Conservation (phyloP, 2,113 vertebrate species). For the Etheostoma spectabile region DNA sequence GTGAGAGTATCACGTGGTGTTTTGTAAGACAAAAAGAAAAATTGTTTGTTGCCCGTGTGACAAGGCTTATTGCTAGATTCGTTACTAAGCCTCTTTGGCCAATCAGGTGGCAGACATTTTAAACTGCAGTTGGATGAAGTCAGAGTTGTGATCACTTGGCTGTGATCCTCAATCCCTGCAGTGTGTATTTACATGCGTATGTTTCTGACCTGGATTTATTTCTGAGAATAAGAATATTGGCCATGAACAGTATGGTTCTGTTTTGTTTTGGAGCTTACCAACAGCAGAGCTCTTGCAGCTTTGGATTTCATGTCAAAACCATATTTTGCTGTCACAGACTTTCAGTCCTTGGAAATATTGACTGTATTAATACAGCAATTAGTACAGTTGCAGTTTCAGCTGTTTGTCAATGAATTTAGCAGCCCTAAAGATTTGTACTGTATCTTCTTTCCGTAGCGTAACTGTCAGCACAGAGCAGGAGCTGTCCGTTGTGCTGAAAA, state of each 20-base stretch:
- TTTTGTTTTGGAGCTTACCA: not conserved
- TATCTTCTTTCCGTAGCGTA: conserved; percentile 17
- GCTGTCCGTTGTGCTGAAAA: conserved; percentile 78
- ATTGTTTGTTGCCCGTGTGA: conserved; percentile 74
- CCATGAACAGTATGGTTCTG: not conserved
- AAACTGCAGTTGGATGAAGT: conserved; percentile 63
- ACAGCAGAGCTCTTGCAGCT: not conserved
- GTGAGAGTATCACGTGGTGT: conserved; percentile 8
- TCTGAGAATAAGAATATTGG: conserved; percentile 34
- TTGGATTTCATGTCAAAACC: conserved; percentile 4
- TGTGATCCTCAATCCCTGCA: conserved; percentile 42
- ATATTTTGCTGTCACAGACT: conserved; percentile 22
- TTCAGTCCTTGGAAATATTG: conserved; percentile 25
- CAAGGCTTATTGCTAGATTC: conserved; percentile 73
- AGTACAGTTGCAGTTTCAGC: conserved; percentile 40
- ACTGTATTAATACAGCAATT: conserved; percentile 32
- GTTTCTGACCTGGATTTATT: conserved; percentile 55
- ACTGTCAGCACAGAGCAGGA: conserved; percentile 59
- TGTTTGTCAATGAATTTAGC: conserved; percentile 39
- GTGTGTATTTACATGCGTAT: conserved; percentile 34
- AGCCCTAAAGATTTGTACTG: conserved; percentile 25
- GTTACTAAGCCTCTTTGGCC: conserved; percentile 79
- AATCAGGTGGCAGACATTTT: conserved; percentile 77
- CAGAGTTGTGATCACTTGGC: conserved; percentile 65
- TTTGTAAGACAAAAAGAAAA: conserved; percentile 26